Conservation (phyloP, 2,797 vertebrate species). For the Neosalanx taihuensis region DNA sequence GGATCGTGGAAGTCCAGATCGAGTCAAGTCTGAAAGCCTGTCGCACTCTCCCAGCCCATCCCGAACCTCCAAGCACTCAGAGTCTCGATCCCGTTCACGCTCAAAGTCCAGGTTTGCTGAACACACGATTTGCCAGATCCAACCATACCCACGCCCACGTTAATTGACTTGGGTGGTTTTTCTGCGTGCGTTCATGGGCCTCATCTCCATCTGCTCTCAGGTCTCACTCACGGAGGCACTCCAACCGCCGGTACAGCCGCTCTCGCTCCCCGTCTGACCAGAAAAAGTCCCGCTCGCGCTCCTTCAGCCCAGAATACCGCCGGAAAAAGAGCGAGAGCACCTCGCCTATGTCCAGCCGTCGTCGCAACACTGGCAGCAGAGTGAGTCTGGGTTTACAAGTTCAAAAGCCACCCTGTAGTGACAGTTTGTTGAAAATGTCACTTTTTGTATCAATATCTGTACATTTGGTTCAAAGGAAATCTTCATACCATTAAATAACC, state of each 20-base stretch:
- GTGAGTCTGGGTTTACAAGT: conserved; percentile 67
- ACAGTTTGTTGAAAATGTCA: no score
- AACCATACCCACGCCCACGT: background rate
- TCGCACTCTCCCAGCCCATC: conserved; percentile 87
- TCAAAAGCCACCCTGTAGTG: no score
- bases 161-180: background rate
- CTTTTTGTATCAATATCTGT: no score
- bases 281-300: conserved; percentile 86
- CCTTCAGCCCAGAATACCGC: conserved; percentile 84
- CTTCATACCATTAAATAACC: no score
- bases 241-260: conserved; percentile 82
- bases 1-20: conserved; percentile 85
- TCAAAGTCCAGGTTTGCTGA: conserved; percentile 87
- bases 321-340: conserved; percentile 85
- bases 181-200: background rate
- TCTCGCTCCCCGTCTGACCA: conserved; percentile 85
- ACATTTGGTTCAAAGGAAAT: no score
- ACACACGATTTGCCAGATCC: no score
- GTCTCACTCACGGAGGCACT: conserved; percentile 84
- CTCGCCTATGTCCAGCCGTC: conserved; percentile 88
- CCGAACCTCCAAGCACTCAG: conserved; percentile 83
- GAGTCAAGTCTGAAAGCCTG: conserved; percentile 87
- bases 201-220: conserved; percentile 54
- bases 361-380: conserved; percentile 83
- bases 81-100: conserved; percentile 84